Evolutionary conservation across 2,888 invertebrate genomes (phyloP).

Genomic region (Euzophera pinguis): DNA sequence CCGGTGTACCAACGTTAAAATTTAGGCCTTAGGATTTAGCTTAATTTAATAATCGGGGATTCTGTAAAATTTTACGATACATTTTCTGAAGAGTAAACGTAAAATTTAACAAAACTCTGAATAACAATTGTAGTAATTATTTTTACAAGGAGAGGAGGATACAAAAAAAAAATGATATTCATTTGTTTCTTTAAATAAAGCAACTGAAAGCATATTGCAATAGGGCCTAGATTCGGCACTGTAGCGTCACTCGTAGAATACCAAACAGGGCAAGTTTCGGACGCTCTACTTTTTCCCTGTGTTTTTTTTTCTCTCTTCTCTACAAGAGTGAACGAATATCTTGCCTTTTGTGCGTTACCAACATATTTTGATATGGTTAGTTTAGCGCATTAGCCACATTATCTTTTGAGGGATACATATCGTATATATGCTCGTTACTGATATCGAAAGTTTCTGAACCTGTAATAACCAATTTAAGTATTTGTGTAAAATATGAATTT

Average conservation of each 20-base stretch:
- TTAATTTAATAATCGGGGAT: too few species aligned
- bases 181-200: too few species aligned
- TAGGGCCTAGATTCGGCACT: not conserved
- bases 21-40: too few species aligned
- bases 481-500: not conserved
- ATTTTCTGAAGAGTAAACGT: too few species aligned
- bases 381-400: constrained; percentile 11
- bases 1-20: too few species aligned
- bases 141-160: too few species aligned
- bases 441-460: not conserved
- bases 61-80: too few species aligned
- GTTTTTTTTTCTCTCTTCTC: constrained; percentile 12
- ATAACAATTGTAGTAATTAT: too few species aligned
- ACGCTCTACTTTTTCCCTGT: constrained; percentile 22
- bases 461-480: too few species aligned
- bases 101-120: too few species aligned
- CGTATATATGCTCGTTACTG: constrained; percentile 7
- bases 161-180: too few species aligned
- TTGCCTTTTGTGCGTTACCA: constrained; percentile 13
- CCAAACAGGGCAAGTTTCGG: constrained; percentile 28
- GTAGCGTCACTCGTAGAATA: constrained; percentile 29
- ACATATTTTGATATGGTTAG: constrained; percentile 14
- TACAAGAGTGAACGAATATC: constrained; percentile 24
- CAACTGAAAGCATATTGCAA: not conserved
- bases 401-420: too few species aligned